Base-by-base conservation (phyloP, 1,140 invertebrate genomes). In the Chionoecetes opilio region DNA sequence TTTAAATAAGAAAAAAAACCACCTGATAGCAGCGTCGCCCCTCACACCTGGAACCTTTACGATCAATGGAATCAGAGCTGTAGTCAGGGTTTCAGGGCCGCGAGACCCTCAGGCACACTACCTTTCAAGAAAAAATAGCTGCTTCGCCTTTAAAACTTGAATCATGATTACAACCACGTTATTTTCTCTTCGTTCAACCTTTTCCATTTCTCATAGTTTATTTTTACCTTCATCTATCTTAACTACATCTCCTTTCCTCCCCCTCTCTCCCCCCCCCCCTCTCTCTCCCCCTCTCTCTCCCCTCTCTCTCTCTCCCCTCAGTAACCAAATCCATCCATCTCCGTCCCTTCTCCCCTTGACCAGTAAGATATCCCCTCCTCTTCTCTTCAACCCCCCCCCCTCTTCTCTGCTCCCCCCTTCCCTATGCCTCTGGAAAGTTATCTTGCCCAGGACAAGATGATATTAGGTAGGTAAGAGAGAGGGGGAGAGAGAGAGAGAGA, bases 381-480 rank as follows among this genome's bases (percentile, higher is more conserved):
- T 14, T 8, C 21, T 2, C 63, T n/a, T 26, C 63, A 75, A n/a
- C 21, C 63, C 63, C 63, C 63, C 5, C 8, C 63, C n/a, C 11
- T 21, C 63, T 75, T 26, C 21, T n/a, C n/a, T 6, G 0, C 11
- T 21, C 63, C n/a, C 63, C 21, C 63, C n/a, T 3, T 46, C 41
- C 14, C 41, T 75, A 5, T 21, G 21, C 3, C 63, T 75, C 63
- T 21, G 63, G n/a, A 75, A 75, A 75, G 63, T 75, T 75, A 75
- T 75, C 63, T 75, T 26, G n/a, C 63, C 63, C n/a, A n/a, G 63
- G 63, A 75, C 63, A 75, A 75, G 63, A 75, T 75, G 63, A 75
- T 75, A 75, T 75, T 26, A 75, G 63, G n/a, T 26, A 75, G 63
- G 8, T 2, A 26, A 26, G 63, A 26, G 63, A 75, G 63, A 46